Evolutionary conservation across 2,797 vertebrate species (phyloP).

Genomic region (Pelochelys cantorii): DNA sequence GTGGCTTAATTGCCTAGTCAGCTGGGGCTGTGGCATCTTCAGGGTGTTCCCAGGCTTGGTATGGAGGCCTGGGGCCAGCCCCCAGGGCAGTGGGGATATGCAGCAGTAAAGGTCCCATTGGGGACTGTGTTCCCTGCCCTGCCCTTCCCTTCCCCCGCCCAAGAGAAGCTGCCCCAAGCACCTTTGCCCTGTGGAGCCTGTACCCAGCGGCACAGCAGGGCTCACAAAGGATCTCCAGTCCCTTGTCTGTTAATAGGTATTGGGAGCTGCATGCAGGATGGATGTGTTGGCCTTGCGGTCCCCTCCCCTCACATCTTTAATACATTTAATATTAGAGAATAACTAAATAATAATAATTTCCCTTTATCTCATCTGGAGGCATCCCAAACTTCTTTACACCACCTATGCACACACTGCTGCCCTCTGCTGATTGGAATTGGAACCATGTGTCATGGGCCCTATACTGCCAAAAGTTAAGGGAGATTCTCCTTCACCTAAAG

Average conservation of each 20-base stretch:
- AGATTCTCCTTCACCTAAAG: neutral
- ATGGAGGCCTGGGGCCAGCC: neutral
- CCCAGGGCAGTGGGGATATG: neutral
- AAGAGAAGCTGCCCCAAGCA: neutral
- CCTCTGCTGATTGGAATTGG: neutral
- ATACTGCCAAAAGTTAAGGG: neutral
- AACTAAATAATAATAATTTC: neutral
- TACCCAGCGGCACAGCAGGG: neutral
- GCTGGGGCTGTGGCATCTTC: neutral
- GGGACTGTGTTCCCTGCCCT: neutral
- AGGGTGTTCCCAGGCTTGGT: neutral
- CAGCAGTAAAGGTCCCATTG: neutral
- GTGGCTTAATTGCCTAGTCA: neutral
- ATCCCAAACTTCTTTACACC: neutral
- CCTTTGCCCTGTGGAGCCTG: neutral
- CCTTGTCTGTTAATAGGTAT: too few relatives aligned
- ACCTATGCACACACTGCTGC: neutral
- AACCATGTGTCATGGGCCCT: neutral
- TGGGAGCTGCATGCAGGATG: too few relatives aligned
- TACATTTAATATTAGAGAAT: too few relatives aligned
- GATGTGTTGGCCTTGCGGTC: too few relatives aligned
- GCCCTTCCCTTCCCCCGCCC: too few relatives aligned
- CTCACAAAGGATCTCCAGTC: too few relatives aligned
- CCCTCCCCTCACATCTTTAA: too few relatives aligned
- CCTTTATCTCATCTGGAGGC: neutral